Conservation (phyloP, 64 coral and sea anemone species). For the Porites australiensis region DNA sequence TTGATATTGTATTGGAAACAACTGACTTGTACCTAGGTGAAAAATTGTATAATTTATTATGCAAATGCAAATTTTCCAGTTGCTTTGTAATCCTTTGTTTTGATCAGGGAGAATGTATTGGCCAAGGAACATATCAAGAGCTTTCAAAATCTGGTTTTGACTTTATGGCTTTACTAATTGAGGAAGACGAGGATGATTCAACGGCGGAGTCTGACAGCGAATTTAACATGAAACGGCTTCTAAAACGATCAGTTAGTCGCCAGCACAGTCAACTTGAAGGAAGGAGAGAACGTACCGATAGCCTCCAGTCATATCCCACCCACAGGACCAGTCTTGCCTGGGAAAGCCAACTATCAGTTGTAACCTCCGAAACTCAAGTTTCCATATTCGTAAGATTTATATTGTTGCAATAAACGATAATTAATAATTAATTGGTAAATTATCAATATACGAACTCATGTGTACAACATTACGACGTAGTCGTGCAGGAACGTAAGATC, state of each 20-base stretch:
- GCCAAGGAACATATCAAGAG: slow-evolving; percentile 72
- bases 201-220: slow-evolving; percentile 56
- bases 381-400: slow-evolving; percentile 21
- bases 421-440: too few species aligned
- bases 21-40: too few species aligned
- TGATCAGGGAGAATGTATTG: slow-evolving; percentile 68
- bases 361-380: slow-evolving; percentile 16
- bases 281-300: background rate
- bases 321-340: background rate
- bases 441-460: too few species aligned
- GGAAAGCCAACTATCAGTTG: slow-evolving; percentile 29
- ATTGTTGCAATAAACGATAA: too few species aligned
- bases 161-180: slow-evolving; percentile 70
- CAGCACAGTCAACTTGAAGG: background rate
- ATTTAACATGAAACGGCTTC: background rate
- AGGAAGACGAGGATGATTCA: slow-evolving; percentile 73
- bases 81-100: background rate
- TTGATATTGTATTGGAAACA: too few species aligned
- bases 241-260: slow-evolving; percentile 5
- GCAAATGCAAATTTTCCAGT: background rate
- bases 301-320: background rate
- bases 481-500: too few species aligned
- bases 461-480: too few species aligned
- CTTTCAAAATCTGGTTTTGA: slow-evolving; percentile 65
- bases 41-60: background rate